A percentile compares a stretch with the other conserved stretches of the same genome.
These are phyloP conservation scores for Morus bassanus DNA, from an alignment of 2,797 vertebrate species.

Conservation along the genomic window DNA sequence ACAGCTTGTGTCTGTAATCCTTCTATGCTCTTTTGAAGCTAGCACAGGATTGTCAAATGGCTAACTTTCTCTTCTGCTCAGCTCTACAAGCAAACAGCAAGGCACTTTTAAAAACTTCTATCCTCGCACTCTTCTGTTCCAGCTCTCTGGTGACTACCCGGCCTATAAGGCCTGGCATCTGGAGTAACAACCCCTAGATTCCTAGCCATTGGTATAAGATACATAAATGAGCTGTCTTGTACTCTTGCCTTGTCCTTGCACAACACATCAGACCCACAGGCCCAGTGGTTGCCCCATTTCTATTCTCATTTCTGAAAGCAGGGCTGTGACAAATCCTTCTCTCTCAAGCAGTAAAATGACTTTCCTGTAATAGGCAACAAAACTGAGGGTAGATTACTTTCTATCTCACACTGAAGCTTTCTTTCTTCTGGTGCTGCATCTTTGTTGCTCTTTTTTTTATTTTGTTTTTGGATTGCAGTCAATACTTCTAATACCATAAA, in stretches of 20 bases:
- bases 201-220: not conserved
- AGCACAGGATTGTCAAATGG: not conserved
- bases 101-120: not conserved
- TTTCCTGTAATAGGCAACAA: not conserved
- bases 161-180: not conserved
- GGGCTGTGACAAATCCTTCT: not conserved
- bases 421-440: not conserved
- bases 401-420: not conserved
- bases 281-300: not conserved
- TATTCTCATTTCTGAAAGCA: not conserved
- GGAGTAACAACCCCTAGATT: not conserved
- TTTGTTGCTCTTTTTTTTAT: not conserved
- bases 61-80: not conserved
- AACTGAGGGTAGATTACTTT: not conserved
- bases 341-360: not conserved
- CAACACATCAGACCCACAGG: not conserved
- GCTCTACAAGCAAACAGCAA: not conserved
- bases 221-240: not conserved
- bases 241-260: not conserved
- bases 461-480: not conserved
- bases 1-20: conserved; percentile 6
- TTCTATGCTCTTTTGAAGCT: not conserved
- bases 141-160: not conserved
- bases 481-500: not conserved
- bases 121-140: not conserved